Base-by-base conservation (phyloP, 2,113 vertebrate genomes). In the Acrocephalus kingi region DNA sequence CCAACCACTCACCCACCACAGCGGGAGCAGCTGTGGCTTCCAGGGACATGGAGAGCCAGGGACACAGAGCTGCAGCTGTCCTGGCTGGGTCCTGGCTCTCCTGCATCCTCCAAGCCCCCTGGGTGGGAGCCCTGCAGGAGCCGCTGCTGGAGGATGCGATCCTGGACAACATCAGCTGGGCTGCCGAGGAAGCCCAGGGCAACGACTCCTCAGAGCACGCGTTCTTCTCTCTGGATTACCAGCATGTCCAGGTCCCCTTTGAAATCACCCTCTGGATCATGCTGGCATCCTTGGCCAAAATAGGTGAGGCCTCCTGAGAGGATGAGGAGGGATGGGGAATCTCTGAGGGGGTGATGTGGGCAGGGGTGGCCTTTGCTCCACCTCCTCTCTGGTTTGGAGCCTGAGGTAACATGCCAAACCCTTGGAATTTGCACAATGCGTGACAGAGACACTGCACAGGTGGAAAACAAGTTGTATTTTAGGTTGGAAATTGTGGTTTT, bases 231-330 rank as follows among this genome's bases (percentile, higher is more conserved):
- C 84, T 98, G 97, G 98, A 98, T 85, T 99, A 99, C 24, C 97
- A 98, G 68, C 98, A 99, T 6, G 98, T 98, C 48, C 97, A 98
- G 80, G 97, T 98, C 13, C 98, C 98, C 51, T 99, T 99, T 63
- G 98, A 98, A 93, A 99, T 99, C 31, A 98, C 98, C 0, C 95
- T 98, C 87, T 98, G 98, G 98, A 99, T 98, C 95, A 98, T 99
- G 98, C 93, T 99, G 88, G 98, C 98, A 2, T 99, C 98, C 30
- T 91, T 99, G 94, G 99, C 98, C 85, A 99, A 99, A 86, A 98
- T 99, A 94, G 98, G 98, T 98, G 80, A 97, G 97, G 45, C 20
- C 7, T 35, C 28, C 33, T 31, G 51, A 43, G 89, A 55, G 31
- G 76, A 5, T 33, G 66, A 55, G 62, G 75, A 27, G 22, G 43